phyloP scores from a whole-genome alignment of 2,888 invertebrate genomes.

The Cotesia congregata region DNA sequence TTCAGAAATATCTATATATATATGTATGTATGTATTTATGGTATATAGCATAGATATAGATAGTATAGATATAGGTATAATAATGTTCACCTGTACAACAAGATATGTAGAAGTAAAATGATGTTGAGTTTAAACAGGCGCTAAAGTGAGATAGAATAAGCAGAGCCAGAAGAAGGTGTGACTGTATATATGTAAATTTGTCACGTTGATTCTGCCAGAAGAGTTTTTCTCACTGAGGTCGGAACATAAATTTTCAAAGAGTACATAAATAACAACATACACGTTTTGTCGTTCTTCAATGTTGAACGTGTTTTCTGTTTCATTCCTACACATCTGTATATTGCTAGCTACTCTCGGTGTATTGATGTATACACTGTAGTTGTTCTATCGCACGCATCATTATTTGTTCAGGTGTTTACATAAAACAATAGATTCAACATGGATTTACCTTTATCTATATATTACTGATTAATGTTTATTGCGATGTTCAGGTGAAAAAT shows the following conservation, averaged over 20 bases:
- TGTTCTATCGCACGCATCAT: conserved; percentile 32
- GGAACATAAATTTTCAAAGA: conserved; percentile 39
- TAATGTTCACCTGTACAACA: conserved; percentile 15
- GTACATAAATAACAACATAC: conserved; percentile 41
- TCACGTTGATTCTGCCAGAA: conserved; percentile 41
- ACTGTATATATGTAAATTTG: conserved; percentile 39
- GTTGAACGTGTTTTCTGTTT: conserved; percentile 20
- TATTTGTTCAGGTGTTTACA: conserved; percentile 41
- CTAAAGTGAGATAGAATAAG: background rate
- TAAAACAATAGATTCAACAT: conserved; percentile 31
- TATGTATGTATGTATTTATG: too few relatives aligned
- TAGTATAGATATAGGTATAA: background rate
- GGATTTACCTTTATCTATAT: conserved; percentile 12
- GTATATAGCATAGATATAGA: background rate
- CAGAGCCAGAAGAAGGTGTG: conserved; percentile 5
- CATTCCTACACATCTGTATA: background rate
- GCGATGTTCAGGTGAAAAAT: background rate
- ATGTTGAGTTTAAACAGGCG: background rate
- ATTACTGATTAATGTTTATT: conserved; percentile 1
- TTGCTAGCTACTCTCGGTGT: background rate
- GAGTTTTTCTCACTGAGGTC: conserved; percentile 32
- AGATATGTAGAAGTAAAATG: background rate
- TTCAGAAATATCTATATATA: conserved; percentile 29
- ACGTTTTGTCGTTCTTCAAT: conserved; percentile 27
- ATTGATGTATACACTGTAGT: conserved; percentile 20